Percentiles rank a stretch among this genome's conserved stretches.
These are phyloP conservation scores for Metalampra italica DNA, from an alignment of 2,888 invertebrate species.

Conservation along the genomic window DNA sequence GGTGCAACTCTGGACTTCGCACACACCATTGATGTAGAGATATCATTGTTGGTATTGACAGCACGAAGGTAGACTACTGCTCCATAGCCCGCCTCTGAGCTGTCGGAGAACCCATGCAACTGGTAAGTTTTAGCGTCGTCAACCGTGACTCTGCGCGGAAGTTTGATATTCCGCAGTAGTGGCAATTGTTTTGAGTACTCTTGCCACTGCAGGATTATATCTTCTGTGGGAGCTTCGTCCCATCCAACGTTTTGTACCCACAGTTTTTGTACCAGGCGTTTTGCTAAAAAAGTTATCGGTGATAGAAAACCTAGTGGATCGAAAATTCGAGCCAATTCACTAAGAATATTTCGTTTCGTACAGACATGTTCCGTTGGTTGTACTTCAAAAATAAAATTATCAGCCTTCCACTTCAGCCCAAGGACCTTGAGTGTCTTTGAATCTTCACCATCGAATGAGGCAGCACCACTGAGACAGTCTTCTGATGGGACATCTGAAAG, in stretches of 20 bases:
- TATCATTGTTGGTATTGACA: background rate
- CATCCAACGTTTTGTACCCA: background rate
- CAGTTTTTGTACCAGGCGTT: background rate
- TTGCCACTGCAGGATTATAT: background rate
- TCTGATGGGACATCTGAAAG: too few species aligned
- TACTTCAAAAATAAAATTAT: too few species aligned
- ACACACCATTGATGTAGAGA: background rate
- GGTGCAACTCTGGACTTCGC: constrained; percentile 3
- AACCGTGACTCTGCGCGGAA: background rate
- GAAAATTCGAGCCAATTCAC: background rate
- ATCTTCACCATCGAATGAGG: too few species aligned
- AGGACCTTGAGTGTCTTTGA: too few species aligned
- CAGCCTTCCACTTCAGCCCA: too few species aligned
- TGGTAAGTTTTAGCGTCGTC: background rate
- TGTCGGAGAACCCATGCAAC: constrained; percentile 4
- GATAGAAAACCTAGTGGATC: background rate
- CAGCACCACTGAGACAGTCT: too few species aligned
- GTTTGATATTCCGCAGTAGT: background rate
- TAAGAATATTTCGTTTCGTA: background rate
- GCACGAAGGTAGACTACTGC: background rate
- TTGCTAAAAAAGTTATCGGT: background rate
- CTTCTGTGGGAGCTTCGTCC: background rate
- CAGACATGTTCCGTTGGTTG: background rate
- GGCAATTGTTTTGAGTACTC: background rate
- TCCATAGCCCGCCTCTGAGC: constrained; percentile 3